phyloP scores from a whole-genome alignment of 2,888 invertebrate genomes.

The Netelia fuscicornis region DNA sequence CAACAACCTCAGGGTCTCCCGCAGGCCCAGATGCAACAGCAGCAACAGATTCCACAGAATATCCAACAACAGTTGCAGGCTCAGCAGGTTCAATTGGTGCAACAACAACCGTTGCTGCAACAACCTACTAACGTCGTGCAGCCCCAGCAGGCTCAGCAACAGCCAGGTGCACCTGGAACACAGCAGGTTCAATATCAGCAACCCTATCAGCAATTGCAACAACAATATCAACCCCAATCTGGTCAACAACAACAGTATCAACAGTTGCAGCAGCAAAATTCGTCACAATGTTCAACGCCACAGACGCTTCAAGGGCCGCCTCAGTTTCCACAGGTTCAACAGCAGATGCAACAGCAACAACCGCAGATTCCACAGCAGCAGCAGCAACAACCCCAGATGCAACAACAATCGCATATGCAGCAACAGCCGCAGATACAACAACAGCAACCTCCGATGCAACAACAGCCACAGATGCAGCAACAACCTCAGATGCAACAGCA shows the following conservation, averaged over 20 bases:
- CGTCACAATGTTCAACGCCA: constrained; percentile 82
- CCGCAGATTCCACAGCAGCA: constrained; percentile 74
- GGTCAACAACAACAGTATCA: constrained; percentile 83
- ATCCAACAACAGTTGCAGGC: constrained; percentile 79
- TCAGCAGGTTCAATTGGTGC: constrained; percentile 85
- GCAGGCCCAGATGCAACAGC: constrained; percentile 56
- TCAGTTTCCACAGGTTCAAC: constrained; percentile 80
- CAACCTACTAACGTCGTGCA: constrained; percentile 80
- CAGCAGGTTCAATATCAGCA: constrained; percentile 85
- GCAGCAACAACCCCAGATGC: constrained; percentile 71
- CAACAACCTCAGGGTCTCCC: constrained; percentile 63
- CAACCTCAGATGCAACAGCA: constrained; percentile 71
- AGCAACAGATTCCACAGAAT: constrained; percentile 75
- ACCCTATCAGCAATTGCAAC: constrained; percentile 85
- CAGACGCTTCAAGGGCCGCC: constrained; percentile 83
- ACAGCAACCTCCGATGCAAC: constrained; percentile 70
- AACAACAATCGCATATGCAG: constrained; percentile 70
- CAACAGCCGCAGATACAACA: constrained; percentile 63
- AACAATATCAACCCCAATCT: constrained; percentile 83
- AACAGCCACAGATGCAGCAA: constrained; percentile 70
- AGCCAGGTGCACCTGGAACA: constrained; percentile 63
- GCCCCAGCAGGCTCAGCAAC: constrained; percentile 80
- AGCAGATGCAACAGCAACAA: constrained; percentile 70
- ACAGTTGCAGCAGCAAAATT: constrained; percentile 75
- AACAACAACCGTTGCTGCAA: constrained; percentile 85